Evolutionary conservation across 2,797 vertebrate species (phyloP), one percentile per base, ranked within the genome.

Genomic region (Spinibarbus caldwelli): DNA sequence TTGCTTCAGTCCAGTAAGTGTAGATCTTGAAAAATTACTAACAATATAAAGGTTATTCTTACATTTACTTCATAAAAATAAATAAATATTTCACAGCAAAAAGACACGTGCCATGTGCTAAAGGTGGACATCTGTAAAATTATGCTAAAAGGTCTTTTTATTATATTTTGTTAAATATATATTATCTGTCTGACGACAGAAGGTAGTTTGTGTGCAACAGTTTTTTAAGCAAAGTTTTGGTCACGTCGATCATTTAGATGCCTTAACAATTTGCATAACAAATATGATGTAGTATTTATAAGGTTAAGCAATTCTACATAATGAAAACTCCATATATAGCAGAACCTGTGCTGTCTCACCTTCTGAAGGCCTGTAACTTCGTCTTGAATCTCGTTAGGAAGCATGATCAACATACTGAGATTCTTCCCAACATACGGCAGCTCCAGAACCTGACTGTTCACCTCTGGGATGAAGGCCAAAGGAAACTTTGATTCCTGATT

Each of bases 361-460:
- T 87, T 90, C 89, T 95, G 93, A 88, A 99, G 92, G 15, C 97
- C 97, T 6, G 94, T 96, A 31, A 94, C 91, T 70, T 85, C 84
- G 71, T 96, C 96, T 80, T 94, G 88, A 0, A 95, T 96, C 0
- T 91, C 68, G 15, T 94, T 82, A 0, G 97, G 97, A 10, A 99
- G 95, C 80, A 98, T 76, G 83, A 98, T 92, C 54, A 98, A 49
- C 96, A 98, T 96, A 90, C 97, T 97, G 64, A 98, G 91, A 17
- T 96, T 95, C 0, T 92, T 85, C 2, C 87, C 93, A 0, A 82
- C 67, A 12, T 97, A 99, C 0, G 96, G 96, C 41, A 99, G 80
- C 92, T 97, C 97, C 36, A 99, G 91, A 88, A 98, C 85, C 93
- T 95, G 93, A 31, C 94, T 94, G 78, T 81, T 66, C 1, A 88